phyloP scores from a whole-genome alignment of 2,888 invertebrate species.

The Scaptomyza polygonia region DNA sequence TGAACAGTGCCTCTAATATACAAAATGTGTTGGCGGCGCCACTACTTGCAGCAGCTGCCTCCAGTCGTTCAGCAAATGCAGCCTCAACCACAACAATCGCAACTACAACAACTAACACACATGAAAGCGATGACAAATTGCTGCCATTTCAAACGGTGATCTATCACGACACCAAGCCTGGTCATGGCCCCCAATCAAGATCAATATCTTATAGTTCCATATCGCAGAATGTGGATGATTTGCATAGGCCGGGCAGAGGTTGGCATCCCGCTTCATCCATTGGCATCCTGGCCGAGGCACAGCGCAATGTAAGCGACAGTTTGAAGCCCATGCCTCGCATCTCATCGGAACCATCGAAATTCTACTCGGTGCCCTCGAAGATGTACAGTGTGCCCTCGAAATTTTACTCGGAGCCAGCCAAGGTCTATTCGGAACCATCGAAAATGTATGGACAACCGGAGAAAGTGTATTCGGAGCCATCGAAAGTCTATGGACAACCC shows the following conservation, averaged over 20 bases:
- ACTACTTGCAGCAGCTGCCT: conserved; percentile 85
- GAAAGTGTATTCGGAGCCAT: conserved; percentile 85
- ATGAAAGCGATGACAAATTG: conserved; percentile 68
- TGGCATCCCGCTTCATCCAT: conserved; percentile 67
- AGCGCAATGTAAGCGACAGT: conserved; percentile 82
- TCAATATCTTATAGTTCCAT: conserved; percentile 86
- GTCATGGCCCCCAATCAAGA: conserved; percentile 83
- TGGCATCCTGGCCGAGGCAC: conserved; percentile 80
- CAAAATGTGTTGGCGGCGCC: conserved; percentile 84
- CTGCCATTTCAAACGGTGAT: conserved; percentile 86
- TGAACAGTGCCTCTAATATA: conserved; percentile 82
- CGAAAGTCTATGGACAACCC: conserved; percentile 86
- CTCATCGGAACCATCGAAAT: conserved; percentile 84
- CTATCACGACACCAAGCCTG: conserved; percentile 85
- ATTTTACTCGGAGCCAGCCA: conserved; percentile 85
- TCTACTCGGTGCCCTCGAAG: conserved; percentile 85
- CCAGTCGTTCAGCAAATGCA: conserved; percentile 39
- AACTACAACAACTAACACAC: conserved; percentile 19
- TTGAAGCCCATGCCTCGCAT: conserved; percentile 67
- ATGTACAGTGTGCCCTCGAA: conserved; percentile 86
- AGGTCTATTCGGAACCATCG: conserved; percentile 86
- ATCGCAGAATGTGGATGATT: conserved; percentile 83
- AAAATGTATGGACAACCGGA: conserved; percentile 86
- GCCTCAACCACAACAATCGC: background rate
- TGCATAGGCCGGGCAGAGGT: conserved; percentile 68